Percentiles rank a stretch among this genome's conserved stretches.
phyloP scores from a whole-genome alignment of 2,888 invertebrate species.

The Lasioglossum vierecki region DNA sequence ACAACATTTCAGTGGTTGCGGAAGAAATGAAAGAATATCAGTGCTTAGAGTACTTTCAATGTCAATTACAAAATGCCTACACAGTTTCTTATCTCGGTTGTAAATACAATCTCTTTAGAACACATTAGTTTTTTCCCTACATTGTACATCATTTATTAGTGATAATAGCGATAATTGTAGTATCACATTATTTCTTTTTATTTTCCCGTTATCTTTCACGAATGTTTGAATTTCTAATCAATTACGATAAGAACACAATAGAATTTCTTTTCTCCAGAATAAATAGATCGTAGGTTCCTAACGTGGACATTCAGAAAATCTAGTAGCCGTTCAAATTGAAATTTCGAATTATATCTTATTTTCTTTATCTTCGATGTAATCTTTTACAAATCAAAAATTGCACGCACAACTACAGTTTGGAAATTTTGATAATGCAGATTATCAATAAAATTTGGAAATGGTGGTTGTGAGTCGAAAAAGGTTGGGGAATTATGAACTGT shows the following conservation, averaged over 20 bases:
- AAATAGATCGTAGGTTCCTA: background rate
- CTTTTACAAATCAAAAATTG: background rate
- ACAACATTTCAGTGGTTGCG: constrained; percentile 20
- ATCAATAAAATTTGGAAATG: background rate
- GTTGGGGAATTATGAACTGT: background rate
- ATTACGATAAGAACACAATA: background rate
- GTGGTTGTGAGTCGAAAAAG: background rate
- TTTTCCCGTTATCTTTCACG: background rate
- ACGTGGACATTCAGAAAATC: background rate
- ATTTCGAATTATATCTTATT: background rate
- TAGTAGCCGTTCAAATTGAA: background rate
- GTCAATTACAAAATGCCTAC: background rate
- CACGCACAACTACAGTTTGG: background rate
- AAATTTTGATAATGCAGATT: background rate
- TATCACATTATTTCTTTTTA: background rate
- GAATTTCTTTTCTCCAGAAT: constrained; percentile 6
- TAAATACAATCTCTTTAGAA: constrained; percentile 16
- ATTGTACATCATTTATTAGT: background rate
- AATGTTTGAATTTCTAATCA: background rate
- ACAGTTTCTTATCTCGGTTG: constrained; percentile 4
- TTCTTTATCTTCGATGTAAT: background rate
- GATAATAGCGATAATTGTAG: constrained; percentile 25
- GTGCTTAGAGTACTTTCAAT: background rate
- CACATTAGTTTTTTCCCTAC: constrained; percentile 5
- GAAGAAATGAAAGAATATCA: background rate